Evolutionary conservation across 2,113 vertebrate genomes (phyloP).

Genomic region (Dromaius novaehollandiae): DNA sequence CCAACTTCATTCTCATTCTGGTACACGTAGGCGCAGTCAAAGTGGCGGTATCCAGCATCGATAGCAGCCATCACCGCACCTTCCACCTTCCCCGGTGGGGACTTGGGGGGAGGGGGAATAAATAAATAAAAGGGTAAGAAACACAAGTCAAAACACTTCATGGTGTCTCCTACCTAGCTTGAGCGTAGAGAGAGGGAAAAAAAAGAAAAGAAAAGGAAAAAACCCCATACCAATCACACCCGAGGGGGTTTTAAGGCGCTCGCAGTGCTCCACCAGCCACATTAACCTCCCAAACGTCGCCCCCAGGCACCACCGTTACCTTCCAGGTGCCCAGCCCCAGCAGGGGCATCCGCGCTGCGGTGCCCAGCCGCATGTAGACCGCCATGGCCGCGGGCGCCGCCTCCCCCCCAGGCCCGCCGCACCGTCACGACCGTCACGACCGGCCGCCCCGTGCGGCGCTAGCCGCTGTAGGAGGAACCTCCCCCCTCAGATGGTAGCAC

Average conservation of each 20-base stretch:
- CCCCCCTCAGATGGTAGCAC: neutral
- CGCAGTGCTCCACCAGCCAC: neutral
- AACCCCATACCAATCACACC: too few species aligned
- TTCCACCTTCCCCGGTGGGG: slow-evolving; percentile 73
- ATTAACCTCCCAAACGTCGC: too few species aligned
- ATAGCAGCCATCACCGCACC: slow-evolving; percentile 82
- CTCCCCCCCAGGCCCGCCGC: neutral
- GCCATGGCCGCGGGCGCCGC: slow-evolving; percentile 50
- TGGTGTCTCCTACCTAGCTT: too few species aligned
- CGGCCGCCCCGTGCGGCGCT: too few species aligned
- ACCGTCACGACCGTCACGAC: too few species aligned
- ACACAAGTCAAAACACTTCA: too few species aligned
- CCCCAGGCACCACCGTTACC: slow-evolving; percentile 53
- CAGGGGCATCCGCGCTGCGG: slow-evolving; percentile 74
- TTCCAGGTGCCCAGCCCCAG: slow-evolving; percentile 91
- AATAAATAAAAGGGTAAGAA: too few species aligned
- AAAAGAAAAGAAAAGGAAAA: too few species aligned
- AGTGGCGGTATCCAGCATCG: slow-evolving; percentile 83
- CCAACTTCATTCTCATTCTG: slow-evolving; percentile 86
- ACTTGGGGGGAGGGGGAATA: slow-evolving; percentile 51
- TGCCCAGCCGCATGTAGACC: slow-evolving; percentile 60
- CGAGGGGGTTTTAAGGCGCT: too few species aligned
- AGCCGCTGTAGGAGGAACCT: too few species aligned
- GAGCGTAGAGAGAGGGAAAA: too few species aligned
- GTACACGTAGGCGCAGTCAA: slow-evolving; percentile 85